Evolutionary conservation across 2,797 vertebrate species (phyloP), one percentile per base, ranked within the genome.

Genomic region (Euthynnus affinis): DNA sequence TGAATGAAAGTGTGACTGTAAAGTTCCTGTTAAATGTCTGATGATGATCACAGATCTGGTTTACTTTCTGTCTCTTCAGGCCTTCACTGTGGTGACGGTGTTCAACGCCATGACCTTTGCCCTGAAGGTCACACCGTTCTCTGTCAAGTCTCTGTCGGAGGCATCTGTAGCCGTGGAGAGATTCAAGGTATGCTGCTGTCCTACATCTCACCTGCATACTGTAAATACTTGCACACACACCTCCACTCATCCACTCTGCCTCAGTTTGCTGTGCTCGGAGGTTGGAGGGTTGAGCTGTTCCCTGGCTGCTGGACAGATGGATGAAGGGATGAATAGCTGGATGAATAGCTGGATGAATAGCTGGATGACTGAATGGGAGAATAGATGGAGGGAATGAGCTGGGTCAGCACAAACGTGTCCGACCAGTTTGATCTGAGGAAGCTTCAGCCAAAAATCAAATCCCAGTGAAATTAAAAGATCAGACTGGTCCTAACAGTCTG

Each of bases 71-170:
- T 49, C 3, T 74, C 29, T 74, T n/a, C 82, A 98, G 97, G 97
- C 97, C 55, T 98, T 98, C 88, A 98, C 97, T 6, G 97, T 98
- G 73, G 97, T 98, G 58, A 98, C 97, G 2, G 96, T 98, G 73
- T 98, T 98, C 84, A 98, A 98, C 75, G 96, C 97, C 61, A 98
- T 98, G 97, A 98, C 97, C 70, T 98, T 98, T 93, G 97, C 97
- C 80, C 93, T 98, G 75, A 98, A 98, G 95, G 97, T 98, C 78
- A 98, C 97, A 0, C 97, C 97, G 0, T 97, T 98, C 83, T 98
- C 97, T 7, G 97, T 98, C 76, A 98, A 98, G 87, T 98, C 97
- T 55, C 92, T 98, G 6, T 98, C 97, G 0, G 97, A 98, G 83
- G 97, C 96, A 5, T 96, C 97, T 0, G 96, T 98, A 61, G 95